Evolutionary conservation across 2,797 vertebrate species (phyloP).

Genomic region (Arnoldichthys spilopterus): DNA sequence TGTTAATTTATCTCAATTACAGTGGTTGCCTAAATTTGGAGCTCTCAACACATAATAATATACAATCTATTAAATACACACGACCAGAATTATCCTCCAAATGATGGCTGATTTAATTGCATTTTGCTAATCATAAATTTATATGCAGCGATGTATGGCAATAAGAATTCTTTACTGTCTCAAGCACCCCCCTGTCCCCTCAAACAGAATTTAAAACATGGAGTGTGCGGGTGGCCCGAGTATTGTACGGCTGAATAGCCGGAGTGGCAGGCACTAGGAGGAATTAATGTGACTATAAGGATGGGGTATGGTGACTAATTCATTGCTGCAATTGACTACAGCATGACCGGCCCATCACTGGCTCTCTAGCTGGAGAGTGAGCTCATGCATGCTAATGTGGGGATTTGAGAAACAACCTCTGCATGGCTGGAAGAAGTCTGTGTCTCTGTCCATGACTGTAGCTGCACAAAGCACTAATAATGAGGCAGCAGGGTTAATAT

Average conservation of each 20-base stretch:
- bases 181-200: not conserved
- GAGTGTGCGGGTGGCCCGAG: not conserved
- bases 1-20: not conserved
- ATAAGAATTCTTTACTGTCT: not conserved
- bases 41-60: not conserved
- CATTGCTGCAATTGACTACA: constrained; percentile 49
- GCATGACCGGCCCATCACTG: constrained; percentile 30
- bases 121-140: not conserved
- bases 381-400: constrained; percentile 36
- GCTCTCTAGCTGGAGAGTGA: constrained; percentile 2
- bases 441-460: not conserved
- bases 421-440: not conserved
- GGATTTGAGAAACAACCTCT: not conserved
- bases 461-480: not conserved
- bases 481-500: constrained; percentile 9
- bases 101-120: not conserved
- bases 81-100: not conserved
- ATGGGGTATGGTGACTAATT: constrained; percentile 41
- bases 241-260: constrained; percentile 9
- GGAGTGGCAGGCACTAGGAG: constrained; percentile 17
- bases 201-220: not conserved
- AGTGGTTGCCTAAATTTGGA: not conserved
- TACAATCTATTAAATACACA: not conserved
- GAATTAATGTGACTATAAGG: constrained; percentile 13
- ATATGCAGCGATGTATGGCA: not conserved